phyloP scores from a whole-genome alignment of 2,888 invertebrate genomes.

The Chrysopilus asiliformis region DNA sequence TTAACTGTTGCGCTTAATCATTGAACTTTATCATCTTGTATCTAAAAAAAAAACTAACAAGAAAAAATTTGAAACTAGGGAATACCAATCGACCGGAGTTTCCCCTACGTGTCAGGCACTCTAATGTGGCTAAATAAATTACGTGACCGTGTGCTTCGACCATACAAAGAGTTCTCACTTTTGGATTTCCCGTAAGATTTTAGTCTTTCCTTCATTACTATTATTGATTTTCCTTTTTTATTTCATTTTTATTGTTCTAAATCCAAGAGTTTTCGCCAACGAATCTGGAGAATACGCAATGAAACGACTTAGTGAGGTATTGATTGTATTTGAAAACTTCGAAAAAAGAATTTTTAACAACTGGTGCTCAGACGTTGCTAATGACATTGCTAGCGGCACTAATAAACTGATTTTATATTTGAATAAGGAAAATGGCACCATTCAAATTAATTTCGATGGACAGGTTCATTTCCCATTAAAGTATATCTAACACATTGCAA shows the following conservation, averaged over 20 bases:
- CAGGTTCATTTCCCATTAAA: too few relatives aligned
- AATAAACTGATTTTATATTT: constrained; percentile 49
- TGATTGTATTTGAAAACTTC: constrained; percentile 46
- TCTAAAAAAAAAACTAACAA: constrained; percentile 15
- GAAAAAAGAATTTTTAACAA: constrained; percentile 48
- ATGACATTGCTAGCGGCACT: constrained; percentile 48
- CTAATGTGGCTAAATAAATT: constrained; percentile 60
- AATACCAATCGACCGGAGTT: constrained; percentile 47
- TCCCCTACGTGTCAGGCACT: constrained; percentile 63
- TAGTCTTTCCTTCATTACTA: too few relatives aligned
- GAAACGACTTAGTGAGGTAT: constrained; percentile 46
- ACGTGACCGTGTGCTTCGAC: constrained; percentile 41
- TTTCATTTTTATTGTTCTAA: constrained; percentile 3
- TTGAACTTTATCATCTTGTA: too few relatives aligned
- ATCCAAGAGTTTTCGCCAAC: constrained; percentile 41
- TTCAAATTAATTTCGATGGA: constrained; percentile 54
- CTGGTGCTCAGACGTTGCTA: constrained; percentile 56
- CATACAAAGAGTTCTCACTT: constrained; percentile 46
- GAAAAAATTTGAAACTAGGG: constrained; percentile 30
- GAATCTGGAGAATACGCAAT: constrained; percentile 35
- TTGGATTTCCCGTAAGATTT: constrained; percentile 50
- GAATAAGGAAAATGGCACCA: too few relatives aligned
- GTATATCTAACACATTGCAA: too few relatives aligned
- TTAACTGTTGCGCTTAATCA: too few relatives aligned
- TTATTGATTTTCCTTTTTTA: constrained; percentile 3